A percentile compares a stretch with the other conserved stretches of the same genome.
phyloP scores from a whole-genome alignment of 2,888 invertebrate genomes.

The Nomada lathburiana region DNA sequence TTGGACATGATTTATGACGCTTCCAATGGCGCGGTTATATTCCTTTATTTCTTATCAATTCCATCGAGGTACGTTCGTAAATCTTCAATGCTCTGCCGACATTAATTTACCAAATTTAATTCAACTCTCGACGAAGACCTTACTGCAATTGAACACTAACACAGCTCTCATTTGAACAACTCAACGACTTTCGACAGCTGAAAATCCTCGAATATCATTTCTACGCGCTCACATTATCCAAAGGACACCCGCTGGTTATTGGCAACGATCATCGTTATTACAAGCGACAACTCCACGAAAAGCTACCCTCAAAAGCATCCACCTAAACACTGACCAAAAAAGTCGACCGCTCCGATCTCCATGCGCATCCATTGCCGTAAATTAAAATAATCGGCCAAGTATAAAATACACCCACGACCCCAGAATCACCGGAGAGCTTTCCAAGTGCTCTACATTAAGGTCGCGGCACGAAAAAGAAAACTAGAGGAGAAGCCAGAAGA shows the following conservation, averaged over 20 bases:
- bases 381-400: background rate
- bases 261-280: background rate
- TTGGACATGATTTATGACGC: background rate
- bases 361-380: background rate
- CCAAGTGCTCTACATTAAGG: background rate
- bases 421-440: background rate
- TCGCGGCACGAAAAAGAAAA: background rate
- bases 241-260: background rate
- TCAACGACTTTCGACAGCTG: no score
- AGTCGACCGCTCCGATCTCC: background rate
- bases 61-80: background rate
- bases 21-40: background rate
- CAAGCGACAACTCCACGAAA: background rate
- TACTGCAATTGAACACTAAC: no score
- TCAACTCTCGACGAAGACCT: no score
- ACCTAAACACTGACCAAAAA: background rate
- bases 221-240: background rate
- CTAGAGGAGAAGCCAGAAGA: background rate
- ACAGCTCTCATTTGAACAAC: no score
- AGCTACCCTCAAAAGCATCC: background rate
- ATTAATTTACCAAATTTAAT: no score
- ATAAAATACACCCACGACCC: no score
- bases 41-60: background rate
- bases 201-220: no score
- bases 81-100: background rate